A percentile compares a stretch with the other conserved stretches of the same genome.
phyloP scores from a whole-genome alignment of 2,113 vertebrate genomes.

The Aleadryas rufinucha region DNA sequence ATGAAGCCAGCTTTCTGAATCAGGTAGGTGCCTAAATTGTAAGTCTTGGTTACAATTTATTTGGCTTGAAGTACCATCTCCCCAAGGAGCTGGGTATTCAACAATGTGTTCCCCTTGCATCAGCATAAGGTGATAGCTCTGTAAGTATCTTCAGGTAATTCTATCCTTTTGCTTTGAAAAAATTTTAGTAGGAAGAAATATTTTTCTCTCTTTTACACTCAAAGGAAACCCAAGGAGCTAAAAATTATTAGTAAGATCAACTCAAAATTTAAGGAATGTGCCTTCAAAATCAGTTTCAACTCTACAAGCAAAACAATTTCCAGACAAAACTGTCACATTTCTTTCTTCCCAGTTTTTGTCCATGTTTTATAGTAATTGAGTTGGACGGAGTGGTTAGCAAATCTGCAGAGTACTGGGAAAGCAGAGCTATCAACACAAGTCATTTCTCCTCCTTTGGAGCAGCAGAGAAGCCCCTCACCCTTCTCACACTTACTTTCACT shows the following conservation, averaged over 20 bases:
- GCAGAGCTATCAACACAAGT: fast-evolving
- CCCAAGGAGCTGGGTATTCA: not conserved
- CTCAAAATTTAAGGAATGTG: not conserved
- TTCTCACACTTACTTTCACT: not conserved
- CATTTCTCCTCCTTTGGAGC: not conserved
- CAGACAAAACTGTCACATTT: not conserved
- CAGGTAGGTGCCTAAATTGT: not conserved
- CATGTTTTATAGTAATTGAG: not conserved
- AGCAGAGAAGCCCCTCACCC: not conserved
- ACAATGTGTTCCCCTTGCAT: not conserved
- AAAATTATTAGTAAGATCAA: not conserved
- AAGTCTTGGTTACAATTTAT: not conserved
- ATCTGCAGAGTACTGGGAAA: not conserved
- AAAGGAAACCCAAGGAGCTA: not conserved
- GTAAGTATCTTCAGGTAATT: not conserved
- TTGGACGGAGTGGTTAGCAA: not conserved
- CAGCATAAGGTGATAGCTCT: not conserved
- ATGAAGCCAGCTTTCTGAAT: not conserved
- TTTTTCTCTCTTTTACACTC: not conserved
- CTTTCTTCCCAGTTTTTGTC: not conserved
- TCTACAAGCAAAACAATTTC: not conserved
- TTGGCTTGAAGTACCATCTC: not conserved
- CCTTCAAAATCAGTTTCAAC: not conserved
- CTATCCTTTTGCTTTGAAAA: not conserved
- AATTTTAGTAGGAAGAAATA: not conserved